Conservation (phyloP, 2,113 vertebrate genomes). For the Fregata magnificens region DNA sequence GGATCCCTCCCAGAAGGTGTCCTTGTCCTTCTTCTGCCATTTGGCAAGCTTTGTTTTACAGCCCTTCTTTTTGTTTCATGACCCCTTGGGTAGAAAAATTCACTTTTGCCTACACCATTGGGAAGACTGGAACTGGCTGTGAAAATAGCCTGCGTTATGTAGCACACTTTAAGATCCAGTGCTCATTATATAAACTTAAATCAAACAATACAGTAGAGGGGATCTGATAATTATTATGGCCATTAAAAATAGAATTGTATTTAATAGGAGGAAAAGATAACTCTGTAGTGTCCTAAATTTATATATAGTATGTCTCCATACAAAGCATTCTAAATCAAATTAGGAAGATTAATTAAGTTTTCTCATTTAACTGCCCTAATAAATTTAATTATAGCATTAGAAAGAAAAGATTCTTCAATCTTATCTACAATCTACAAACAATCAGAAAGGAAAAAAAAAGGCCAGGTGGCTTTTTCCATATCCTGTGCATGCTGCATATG, state of each 20-base stretch:
- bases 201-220: neutral
- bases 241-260: neutral
- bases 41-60: neutral
- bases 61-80: neutral
- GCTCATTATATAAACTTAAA: neutral
- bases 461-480: neutral
- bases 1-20: neutral
- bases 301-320: neutral
- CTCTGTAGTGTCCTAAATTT: neutral
- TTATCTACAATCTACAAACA: neutral
- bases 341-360: neutral
- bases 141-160: neutral
- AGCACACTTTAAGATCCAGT: neutral
- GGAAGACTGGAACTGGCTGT: neutral
- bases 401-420: neutral
- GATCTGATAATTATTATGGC: neutral
- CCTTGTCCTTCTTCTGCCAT: neutral
- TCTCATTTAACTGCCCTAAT: neutral
- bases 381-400: neutral
- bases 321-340: neutral
- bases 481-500: neutral
- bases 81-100: neutral
- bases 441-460: neutral
- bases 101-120: neutral
- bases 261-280: neutral